Base-by-base conservation (phyloP, 2,113 vertebrate genomes). In the Xiphophorus maculatus region DNA sequence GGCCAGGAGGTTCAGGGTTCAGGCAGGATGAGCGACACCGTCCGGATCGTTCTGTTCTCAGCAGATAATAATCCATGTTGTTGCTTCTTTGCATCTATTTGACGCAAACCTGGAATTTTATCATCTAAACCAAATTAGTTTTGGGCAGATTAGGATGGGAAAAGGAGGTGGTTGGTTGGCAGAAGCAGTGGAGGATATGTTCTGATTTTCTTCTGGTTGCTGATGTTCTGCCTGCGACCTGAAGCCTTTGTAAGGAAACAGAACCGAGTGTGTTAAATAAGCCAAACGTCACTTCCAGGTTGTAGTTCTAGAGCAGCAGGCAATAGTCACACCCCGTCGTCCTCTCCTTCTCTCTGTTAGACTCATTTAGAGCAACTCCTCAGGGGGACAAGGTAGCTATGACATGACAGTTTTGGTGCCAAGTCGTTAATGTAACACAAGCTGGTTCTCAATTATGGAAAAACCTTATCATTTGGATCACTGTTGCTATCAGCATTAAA, bases 321-420 rank as follows among this genome's bases (percentile, higher is more conserved):
- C 74, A 74, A 63, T 74, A 71, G 84, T 87, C 77, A 63, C 82
- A 80, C 79, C 83, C 78, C 54, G 71, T 69, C 12, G 61, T 81
- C 67, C 77, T 29, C 15, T n/a, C 69, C 42, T 75, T 14, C 40
- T 35, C 37, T 71, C 22, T 27, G 5, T 51, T 48, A 29, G 71
- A 54, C 76, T 64, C 58, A 54, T 44, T 54, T 58, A 19, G 66
- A 79, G 62, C 77, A 51, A 27, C 9, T 77, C 73, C 73, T 19
- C 7, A 6, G 14, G 71, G 75, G 74, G 58, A 4, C 40, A 5
- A 33, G 9, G 25, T 54, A 27, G 30, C 40, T 66, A 66, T 27
- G 54, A 75, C 9, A 14, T 71, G 62, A 30, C 64, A 42, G 29
- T 42, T 66, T 5, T n/a, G 25, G 14, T 42, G 6, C 8, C 0